These are phyloP conservation scores for Dioctria rufipes DNA, from an alignment of 2,888 invertebrate species.

Conservation along the genomic window DNA sequence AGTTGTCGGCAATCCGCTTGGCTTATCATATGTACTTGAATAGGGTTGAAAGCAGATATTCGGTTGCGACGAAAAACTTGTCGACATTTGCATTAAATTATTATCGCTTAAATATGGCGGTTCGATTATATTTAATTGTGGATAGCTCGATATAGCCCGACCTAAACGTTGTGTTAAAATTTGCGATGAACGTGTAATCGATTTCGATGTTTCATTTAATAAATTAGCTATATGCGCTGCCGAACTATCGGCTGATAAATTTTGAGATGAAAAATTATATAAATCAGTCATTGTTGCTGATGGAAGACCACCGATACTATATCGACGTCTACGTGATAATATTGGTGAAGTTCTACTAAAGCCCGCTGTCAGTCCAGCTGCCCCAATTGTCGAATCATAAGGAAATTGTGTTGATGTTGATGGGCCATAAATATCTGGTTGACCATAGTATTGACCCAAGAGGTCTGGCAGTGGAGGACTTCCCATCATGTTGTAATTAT, in stretches of 20 bases:
- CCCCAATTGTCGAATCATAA: conserved; percentile 39
- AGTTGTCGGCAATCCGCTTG: conserved; percentile 57
- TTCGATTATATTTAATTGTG: conserved; percentile 68
- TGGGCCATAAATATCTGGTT: conserved; percentile 66
- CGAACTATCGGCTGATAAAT: conserved; percentile 64
- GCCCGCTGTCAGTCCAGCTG: conserved; percentile 51
- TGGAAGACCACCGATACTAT: conserved; percentile 71
- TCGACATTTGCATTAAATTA: conserved; percentile 71
- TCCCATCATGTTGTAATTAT: conserved; percentile 70
- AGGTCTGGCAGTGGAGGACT: conserved; percentile 71
- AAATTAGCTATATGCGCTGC: conserved; percentile 70
- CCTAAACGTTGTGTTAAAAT: conserved; percentile 69
- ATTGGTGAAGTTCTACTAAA: conserved; percentile 57
- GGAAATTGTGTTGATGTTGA: conserved; percentile 42
- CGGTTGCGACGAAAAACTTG: conserved; percentile 71
- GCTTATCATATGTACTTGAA: conserved; percentile 61
- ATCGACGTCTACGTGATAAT: conserved; percentile 67
- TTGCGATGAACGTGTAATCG: conserved; percentile 71
- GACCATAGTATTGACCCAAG: conserved; percentile 68
- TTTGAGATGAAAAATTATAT: conserved; percentile 61
- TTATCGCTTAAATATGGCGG: conserved; percentile 61
- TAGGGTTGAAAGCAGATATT: conserved; percentile 71
- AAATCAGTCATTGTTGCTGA: conserved; percentile 70
- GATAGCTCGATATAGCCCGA: conserved; percentile 67
- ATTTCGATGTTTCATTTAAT: conserved; percentile 71